Base-by-base conservation (phyloP, 2,113 vertebrate genomes). In the Tonatia bakeri region DNA sequence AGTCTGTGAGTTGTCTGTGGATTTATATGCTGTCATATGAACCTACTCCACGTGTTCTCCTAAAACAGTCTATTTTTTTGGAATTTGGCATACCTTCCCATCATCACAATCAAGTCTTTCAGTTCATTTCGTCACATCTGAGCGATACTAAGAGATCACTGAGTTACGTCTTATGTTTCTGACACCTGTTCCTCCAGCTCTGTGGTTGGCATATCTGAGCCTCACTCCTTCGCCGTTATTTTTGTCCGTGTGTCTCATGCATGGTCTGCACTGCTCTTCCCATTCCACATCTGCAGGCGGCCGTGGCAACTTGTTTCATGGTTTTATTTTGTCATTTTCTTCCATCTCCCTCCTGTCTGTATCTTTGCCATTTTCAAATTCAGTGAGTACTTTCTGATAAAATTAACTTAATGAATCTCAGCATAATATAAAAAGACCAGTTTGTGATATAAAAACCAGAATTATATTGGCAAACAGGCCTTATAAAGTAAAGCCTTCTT, bases 341-440 rank as follows among this genome's bases (percentile, higher is more conserved):
- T 85, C 36, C 14, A 0, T 52, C 61, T 85, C 38, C 26, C n/a
- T 86, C 17, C 28, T 72, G 16, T 67, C 87, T 77, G 52, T 47
- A n/a, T 96, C 96, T 96, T 98, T 98, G 96, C 93, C 38, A 91
- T 97, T 77, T 97, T 93, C 84, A 61, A 90, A 96, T 90, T 97
- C 90, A 91, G 31, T 80, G 90, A 61, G 83, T 87, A 38, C 93
- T 98, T 98, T 97, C 97, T 97, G 96, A 65, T 95, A 84, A 80
- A 97, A 70, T 95, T 88, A 77, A 38, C 59, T 61, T 96, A 97
- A n/a, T 96, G 79, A 76, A 54, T 85, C 87, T 93, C 95, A 84
- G 90, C 91, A 72, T 96, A 92, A 52, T 33, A 43, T 82, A 72
- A 45, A 67, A 64, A 82, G 94, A 96, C 90, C 82, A 97, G 50